phyloP scores from a whole-genome alignment of 2,797 vertebrate genomes.

The Dicrostonyx torquatus region DNA sequence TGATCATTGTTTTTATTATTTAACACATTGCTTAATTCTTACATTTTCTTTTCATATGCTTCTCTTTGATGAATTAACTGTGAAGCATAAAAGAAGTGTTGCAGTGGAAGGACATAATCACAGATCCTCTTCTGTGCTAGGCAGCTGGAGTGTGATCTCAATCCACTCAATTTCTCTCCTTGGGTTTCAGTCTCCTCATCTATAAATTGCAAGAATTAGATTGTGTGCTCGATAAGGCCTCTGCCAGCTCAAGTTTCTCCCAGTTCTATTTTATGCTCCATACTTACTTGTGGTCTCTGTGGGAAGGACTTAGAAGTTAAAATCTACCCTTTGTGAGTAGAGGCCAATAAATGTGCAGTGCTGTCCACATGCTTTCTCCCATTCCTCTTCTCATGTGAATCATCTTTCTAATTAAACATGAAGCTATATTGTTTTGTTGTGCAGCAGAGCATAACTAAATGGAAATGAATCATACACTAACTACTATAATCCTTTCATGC shows the following conservation, averaged over 20 bases:
- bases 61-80: background rate
- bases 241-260: background rate
- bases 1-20: background rate
- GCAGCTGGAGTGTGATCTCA: background rate
- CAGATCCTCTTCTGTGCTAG: background rate
- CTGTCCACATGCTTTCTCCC: background rate
- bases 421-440: background rate
- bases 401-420: constrained; percentile 48
- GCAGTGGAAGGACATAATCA: background rate
- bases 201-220: constrained; percentile 38
- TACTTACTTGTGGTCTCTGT: background rate
- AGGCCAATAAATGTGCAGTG: background rate
- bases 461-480: background rate
- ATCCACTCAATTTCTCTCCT: constrained; percentile 11
- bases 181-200: constrained; percentile 41
- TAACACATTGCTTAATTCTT: background rate
- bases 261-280: background rate
- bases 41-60: background rate
- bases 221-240: background rate
- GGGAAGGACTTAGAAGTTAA: background rate
- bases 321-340: background rate
- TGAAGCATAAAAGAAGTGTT: background rate
- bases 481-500: background rate
- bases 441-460: background rate
- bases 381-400: constrained; percentile 21